These are phyloP conservation scores for Eurytoma adleriae DNA, from an alignment of 2,888 invertebrate genomes.

Conservation along the genomic window DNA sequence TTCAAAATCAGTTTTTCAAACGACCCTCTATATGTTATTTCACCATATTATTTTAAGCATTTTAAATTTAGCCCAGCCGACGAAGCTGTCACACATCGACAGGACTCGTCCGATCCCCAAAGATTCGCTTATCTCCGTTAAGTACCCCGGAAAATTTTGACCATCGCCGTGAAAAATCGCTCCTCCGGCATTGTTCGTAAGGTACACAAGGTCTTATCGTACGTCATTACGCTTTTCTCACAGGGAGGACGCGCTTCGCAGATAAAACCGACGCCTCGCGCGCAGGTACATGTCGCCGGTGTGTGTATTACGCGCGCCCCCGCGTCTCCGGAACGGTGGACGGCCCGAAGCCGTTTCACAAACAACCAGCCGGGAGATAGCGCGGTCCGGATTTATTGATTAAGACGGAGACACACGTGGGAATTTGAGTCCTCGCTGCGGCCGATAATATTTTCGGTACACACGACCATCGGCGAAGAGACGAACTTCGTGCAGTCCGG, in stretches of 20 bases:
- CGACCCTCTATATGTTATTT: neutral
- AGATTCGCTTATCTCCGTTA: neutral
- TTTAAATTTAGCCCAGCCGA: neutral
- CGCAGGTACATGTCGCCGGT: conserved; percentile 36
- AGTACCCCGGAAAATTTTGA: neutral
- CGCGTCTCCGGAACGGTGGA: neutral
- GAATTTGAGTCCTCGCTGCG: conserved; percentile 1
- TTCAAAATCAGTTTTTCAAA: neutral
- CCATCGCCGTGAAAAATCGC: neutral
- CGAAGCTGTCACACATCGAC: too few relatives aligned
- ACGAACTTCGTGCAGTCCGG: too few relatives aligned
- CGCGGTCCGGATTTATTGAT: conserved; percentile 46
- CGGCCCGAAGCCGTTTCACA: conserved; percentile 31
- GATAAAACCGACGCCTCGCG: conserved; percentile 21
- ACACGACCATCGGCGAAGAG: too few relatives aligned
- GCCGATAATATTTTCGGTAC: too few relatives aligned
- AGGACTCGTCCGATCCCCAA: neutral
- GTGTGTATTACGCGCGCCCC: conserved; percentile 8
- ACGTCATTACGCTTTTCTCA: conserved; percentile 39
- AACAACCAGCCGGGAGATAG: conserved; percentile 43
- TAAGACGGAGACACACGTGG: conserved; percentile 27
- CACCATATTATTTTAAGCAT: neutral
- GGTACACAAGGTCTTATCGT: conserved; percentile 19
- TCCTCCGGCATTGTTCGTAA: too few relatives aligned
- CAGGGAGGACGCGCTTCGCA: conserved; percentile 11